phyloP scores from a whole-genome alignment of 2,113 vertebrate species.

The Hippopotamus amphibius region DNA sequence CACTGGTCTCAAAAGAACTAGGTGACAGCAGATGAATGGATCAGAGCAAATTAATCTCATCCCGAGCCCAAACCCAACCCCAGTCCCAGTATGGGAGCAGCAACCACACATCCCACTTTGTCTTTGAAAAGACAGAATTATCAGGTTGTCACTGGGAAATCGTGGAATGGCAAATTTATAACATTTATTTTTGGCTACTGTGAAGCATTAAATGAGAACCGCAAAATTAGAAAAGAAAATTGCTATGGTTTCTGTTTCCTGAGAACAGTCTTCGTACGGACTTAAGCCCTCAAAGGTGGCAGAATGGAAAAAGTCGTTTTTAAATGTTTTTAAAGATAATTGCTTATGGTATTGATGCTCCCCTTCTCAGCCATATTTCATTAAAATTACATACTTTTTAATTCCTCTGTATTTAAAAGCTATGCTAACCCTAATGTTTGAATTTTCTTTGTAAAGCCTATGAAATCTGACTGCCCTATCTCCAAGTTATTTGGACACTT shows the following conservation, averaged over 20 bases:
- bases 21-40: neutral
- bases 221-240: slow-evolving; percentile 18
- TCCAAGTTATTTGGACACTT: neutral
- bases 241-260: neutral
- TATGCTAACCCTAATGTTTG: neutral
- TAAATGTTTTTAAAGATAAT: neutral
- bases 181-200: neutral
- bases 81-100: neutral
- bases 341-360: neutral
- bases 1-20: neutral
- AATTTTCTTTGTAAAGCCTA: neutral
- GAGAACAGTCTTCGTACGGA: neutral
- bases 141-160: neutral
- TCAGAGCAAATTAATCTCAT: neutral
- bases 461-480: neutral
- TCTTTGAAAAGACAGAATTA: slow-evolving; percentile 14
- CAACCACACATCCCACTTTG: neutral
- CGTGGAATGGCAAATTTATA: neutral
- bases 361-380: neutral
- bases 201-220: neutral
- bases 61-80: too few species aligned
- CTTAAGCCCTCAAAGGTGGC: neutral
- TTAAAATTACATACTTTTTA: slow-evolving; percentile 4
- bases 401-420: slow-evolving; percentile 28
- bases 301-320: slow-evolving; percentile 6